A percentile compares a stretch with the other conserved stretches of the same genome.
These are phyloP conservation scores for Tapera naevia DNA, from an alignment of 2,797 vertebrate genomes.

Conservation along the genomic window DNA sequence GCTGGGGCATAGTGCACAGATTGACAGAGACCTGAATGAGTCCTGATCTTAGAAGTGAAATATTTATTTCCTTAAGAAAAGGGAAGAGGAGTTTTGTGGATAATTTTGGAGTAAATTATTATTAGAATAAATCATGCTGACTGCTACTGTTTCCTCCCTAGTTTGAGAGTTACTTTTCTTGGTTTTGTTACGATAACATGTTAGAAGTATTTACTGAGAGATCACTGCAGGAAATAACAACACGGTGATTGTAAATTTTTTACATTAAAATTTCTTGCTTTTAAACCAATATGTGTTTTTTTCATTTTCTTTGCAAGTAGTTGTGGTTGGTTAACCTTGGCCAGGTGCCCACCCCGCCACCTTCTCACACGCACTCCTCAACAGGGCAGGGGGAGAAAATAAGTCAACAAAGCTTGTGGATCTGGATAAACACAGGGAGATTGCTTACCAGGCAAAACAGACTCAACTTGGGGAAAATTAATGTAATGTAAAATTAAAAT, in stretches of 20 bases:
- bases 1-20: not conserved
- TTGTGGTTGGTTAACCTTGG: not conserved
- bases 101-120: not conserved
- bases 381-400: not conserved
- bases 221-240: not conserved
- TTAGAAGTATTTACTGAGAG: not conserved
- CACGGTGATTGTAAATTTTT: not conserved
- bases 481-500: not conserved
- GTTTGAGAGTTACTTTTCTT: not conserved
- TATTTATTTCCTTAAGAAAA: not conserved
- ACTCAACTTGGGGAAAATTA: not conserved
- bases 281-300: not conserved
- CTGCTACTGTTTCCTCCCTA: not conserved
- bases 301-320: not conserved
- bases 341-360: not conserved
- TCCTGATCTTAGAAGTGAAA: not conserved
- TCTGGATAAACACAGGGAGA: not conserved
- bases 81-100: not conserved
- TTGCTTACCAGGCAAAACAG: not conserved
- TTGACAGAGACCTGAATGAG: not conserved
- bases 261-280: slow-evolving; percentile 33
- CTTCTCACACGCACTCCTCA: not conserved
- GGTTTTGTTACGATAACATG: not conserved
- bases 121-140: not conserved
- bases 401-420: not conserved